These are phyloP conservation scores for Periplaneta americana DNA, from an alignment of 1,140 invertebrate genomes.

Conservation along the genomic window DNA sequence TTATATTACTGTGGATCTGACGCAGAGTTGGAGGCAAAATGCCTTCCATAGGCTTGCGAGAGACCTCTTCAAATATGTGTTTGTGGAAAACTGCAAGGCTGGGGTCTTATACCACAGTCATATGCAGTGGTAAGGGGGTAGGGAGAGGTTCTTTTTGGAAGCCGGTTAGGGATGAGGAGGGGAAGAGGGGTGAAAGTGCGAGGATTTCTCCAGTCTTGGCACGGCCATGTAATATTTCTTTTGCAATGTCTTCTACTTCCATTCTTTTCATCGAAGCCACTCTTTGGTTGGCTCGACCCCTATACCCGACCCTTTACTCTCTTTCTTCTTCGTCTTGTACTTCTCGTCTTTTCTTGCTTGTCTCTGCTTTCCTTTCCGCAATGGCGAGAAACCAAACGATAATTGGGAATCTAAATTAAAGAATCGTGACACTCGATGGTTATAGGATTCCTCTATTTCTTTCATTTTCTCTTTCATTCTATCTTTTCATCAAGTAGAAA, in stretches of 20 bases:
- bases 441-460: neutral
- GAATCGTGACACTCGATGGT: constrained; percentile 13
- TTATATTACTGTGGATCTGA: neutral
- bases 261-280: neutral
- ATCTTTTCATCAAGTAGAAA: neutral
- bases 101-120: neutral
- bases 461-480: neutral
- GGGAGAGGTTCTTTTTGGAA: too few relatives aligned
- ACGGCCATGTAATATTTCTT: constrained; percentile 2
- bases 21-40: neutral
- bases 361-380: too few relatives aligned
- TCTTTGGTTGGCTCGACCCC: neutral
- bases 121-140: neutral
- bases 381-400: constrained; percentile 13
- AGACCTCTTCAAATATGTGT: neutral
- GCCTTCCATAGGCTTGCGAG: neutral
- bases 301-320: neutral
- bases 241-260: constrained; percentile 1
- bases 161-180: too few relatives aligned
- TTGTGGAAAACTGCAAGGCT: neutral
- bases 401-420: constrained; percentile 18
- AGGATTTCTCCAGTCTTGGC: constrained; percentile 1
- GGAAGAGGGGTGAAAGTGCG: neutral
- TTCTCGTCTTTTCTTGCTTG: neutral
- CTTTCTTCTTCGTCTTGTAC: neutral